phyloP scores from a whole-genome alignment of 1,140 invertebrate genomes.

The Pseudomyrmex dendroicus region DNA sequence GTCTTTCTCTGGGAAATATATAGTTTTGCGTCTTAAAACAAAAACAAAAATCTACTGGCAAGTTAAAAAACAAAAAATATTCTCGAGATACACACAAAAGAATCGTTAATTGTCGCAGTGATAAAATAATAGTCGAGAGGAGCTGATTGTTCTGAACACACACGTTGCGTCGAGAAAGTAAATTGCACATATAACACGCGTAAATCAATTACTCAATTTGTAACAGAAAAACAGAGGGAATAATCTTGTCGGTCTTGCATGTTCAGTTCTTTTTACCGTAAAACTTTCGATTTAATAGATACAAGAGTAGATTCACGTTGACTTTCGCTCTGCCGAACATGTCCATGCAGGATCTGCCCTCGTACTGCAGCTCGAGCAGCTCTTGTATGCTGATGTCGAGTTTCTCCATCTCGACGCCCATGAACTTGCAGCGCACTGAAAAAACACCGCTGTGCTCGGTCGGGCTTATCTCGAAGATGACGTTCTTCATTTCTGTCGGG shows the following conservation, averaged over 20 bases:
- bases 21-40: too few relatives aligned
- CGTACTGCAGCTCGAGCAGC: constrained; percentile 91
- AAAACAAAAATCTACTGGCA: neutral
- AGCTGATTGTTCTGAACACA: neutral
- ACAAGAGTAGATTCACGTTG: constrained; percentile 92
- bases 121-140: neutral
- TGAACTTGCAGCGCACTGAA: constrained; percentile 90
- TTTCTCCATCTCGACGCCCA: constrained; percentile 92
- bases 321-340: constrained; percentile 93
- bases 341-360: constrained; percentile 91
- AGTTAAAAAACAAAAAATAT: neutral
- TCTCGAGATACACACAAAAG: constrained; percentile 3
- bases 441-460: constrained; percentile 90
- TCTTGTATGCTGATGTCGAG: constrained; percentile 92
- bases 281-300: constrained; percentile 92
- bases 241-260: too few relatives aligned
- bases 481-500: constrained; percentile 90
- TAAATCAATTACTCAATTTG: neutral
- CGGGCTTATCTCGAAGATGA: constrained; percentile 91
- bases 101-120: neutral
- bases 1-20: too few relatives aligned
- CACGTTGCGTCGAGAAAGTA: neutral
- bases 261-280: constrained; percentile 86
- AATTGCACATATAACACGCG: constrained; percentile 43
- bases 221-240: too few relatives aligned